Evolutionary conservation across 2,888 invertebrate species (phyloP).

Genomic region (Molorchus minor): DNA sequence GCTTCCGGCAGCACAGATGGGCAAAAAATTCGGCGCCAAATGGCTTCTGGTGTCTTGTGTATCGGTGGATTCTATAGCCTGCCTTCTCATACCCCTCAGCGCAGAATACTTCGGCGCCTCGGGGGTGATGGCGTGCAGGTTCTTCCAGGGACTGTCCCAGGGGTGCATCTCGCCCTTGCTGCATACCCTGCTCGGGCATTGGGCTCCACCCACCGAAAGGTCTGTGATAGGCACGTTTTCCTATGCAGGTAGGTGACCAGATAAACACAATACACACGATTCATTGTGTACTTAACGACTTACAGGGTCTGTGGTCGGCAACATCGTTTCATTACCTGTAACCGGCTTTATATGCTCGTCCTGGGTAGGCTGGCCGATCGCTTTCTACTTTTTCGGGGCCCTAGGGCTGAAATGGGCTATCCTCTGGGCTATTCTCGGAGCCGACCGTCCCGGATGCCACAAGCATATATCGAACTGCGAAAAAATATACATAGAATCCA

Average conservation of each 20-base stretch:
- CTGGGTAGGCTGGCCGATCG: conserved; percentile 77
- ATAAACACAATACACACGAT: background rate
- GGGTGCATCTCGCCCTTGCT: conserved; percentile 77
- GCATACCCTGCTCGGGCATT: conserved; percentile 78
- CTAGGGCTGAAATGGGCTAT: conserved; percentile 70
- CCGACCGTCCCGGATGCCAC: conserved; percentile 71
- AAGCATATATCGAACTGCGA: conserved; percentile 71
- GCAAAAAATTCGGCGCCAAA: conserved; percentile 79
- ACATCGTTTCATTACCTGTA: conserved; percentile 75
- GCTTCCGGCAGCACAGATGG: conserved; percentile 75
- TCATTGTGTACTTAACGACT: no score
- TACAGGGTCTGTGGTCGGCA: conserved; percentile 78
- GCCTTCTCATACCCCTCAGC: conserved; percentile 73
- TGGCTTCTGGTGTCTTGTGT: conserved; percentile 69
- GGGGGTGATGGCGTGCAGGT: conserved; percentile 71
- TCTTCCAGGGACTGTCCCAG: conserved; percentile 78
- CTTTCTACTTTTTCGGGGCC: conserved; percentile 78
- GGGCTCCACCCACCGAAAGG: conserved; percentile 77
- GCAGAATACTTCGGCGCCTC: conserved; percentile 72
- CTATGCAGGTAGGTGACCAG: conserved; percentile 64
- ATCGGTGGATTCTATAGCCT: conserved; percentile 70
- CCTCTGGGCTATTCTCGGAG: conserved; percentile 70
- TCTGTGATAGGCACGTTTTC: conserved; percentile 74
- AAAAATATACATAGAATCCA: conserved; percentile 70
- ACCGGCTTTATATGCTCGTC: conserved; percentile 78